Percentiles rank a stretch among this genome's conserved stretches.
Conservation (phyloP, 2,113 vertebrate genomes). For the Labrus mixtus region DNA sequence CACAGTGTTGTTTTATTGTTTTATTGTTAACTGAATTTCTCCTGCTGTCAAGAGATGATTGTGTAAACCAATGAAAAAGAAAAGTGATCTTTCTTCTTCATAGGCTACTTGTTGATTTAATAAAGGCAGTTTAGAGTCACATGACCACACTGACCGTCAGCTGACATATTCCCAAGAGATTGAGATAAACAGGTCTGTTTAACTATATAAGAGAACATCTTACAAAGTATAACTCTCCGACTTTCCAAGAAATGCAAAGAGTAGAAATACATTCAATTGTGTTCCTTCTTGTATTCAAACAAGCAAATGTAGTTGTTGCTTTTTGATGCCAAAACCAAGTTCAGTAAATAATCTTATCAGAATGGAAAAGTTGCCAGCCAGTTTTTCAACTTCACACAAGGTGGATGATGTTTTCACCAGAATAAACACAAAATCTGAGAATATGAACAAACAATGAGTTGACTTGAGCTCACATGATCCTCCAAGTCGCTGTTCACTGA, state of each 20-base stretch:
- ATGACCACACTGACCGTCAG: conserved; percentile 40
- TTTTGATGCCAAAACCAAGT: too few species aligned
- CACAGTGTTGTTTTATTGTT: not conserved
- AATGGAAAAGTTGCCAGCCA: not conserved
- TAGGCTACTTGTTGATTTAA: not conserved
- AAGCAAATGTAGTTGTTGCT: too few species aligned
- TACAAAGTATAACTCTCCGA: not conserved
- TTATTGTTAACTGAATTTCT: not conserved
- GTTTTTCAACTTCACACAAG: too few species aligned
- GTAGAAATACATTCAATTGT: too few species aligned
- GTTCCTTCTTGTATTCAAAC: too few species aligned
- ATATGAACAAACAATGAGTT: conserved; percentile 44
- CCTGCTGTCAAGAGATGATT: not conserved
- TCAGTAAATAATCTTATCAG: too few species aligned
- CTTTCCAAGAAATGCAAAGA: too few species aligned
- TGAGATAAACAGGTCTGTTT: conserved; percentile 35
- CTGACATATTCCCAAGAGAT: conserved; percentile 42
- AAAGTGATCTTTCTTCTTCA: not conserved
- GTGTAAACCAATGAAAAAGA: not conserved
- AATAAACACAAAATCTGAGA: not conserved
- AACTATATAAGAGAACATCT: conserved; percentile 23
- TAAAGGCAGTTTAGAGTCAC: conserved; percentile 1
- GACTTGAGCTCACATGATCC: conserved; percentile 40
- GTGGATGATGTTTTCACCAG: too few species aligned
- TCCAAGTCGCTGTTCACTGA: conserved; percentile 7